These are phyloP conservation scores for Sclerurus mexicanus DNA, from an alignment of 2,113 vertebrate genomes.

Conservation along the genomic window DNA sequence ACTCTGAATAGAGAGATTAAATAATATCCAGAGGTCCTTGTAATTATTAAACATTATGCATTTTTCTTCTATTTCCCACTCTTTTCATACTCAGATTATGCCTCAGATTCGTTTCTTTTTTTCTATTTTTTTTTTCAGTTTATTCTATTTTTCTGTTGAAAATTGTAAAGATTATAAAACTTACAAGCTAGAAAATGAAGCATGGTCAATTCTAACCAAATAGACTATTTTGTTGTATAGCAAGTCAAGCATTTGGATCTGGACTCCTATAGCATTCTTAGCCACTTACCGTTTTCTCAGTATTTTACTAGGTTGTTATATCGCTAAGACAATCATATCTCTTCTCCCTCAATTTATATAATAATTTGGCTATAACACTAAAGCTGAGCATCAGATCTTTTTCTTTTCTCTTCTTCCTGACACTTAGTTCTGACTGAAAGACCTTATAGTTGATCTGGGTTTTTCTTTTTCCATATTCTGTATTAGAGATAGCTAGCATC, in stretches of 20 bases:
- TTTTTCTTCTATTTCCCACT: background rate
- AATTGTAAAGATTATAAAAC: background rate
- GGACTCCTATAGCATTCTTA: background rate
- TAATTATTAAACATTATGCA: background rate
- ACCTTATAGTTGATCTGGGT: background rate
- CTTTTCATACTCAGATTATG: background rate
- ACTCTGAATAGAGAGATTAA: background rate
- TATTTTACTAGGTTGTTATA: background rate
- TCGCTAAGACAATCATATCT: background rate
- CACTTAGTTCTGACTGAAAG: background rate
- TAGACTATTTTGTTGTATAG: background rate
- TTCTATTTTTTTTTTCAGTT: background rate
- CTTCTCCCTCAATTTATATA: background rate
- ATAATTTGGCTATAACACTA: background rate
- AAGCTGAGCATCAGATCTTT: accelerated
- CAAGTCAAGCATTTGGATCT: background rate
- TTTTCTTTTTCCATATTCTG: too few species aligned
- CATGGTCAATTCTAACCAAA: background rate
- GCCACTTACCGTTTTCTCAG: background rate
- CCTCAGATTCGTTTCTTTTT: background rate
- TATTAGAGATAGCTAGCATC: background rate
- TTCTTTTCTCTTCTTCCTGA: background rate
- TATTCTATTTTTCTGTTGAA: background rate
- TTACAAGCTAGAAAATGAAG: background rate
- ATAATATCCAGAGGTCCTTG: background rate